Evolutionary conservation across 2,797 vertebrate species (phyloP).

Genomic region (Bryconaethiops microstoma): DNA sequence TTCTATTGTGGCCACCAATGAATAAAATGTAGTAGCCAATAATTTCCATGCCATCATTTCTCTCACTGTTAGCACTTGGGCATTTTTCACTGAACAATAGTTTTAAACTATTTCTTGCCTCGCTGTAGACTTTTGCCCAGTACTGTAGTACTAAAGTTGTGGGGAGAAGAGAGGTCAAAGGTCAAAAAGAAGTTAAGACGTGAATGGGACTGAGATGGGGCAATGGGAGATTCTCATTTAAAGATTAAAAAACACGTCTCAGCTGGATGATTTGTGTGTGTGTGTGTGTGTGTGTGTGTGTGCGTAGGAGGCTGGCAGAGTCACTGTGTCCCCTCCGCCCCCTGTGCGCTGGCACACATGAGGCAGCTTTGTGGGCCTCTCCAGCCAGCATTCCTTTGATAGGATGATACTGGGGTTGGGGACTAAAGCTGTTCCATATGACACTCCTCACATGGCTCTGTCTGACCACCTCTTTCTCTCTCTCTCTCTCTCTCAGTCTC

Average conservation of each 20-base stretch:
- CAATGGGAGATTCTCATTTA: constrained; percentile 2
- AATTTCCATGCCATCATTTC: neutral
- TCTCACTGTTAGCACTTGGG: too few relatives aligned
- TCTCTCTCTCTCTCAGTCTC: constrained; percentile 28
- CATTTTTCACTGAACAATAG: too few relatives aligned
- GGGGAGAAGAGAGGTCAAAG: constrained; percentile 5
- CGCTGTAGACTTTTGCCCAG: neutral
- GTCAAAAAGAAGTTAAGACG: neutral
- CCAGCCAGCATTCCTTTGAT: constrained; percentile 76
- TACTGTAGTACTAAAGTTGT: neutral
- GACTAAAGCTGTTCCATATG: constrained; percentile 96
- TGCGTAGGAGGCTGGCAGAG: constrained; percentile 33
- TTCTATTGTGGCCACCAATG: neutral
- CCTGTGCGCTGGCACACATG: constrained; percentile 77
- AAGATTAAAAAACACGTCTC: neutral
- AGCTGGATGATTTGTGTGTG: constrained; percentile 3
- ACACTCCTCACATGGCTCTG: constrained; percentile 89
- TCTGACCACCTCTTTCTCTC: constrained; percentile 66
- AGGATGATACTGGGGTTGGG: constrained; percentile 73
- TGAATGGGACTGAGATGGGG: neutral
- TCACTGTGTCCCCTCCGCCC: constrained; percentile 56
- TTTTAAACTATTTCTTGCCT: neutral
- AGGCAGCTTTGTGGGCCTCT: constrained; percentile 75
- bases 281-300: constrained; percentile 6
- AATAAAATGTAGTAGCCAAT: neutral